Evolutionary conservation across 2,888 invertebrate genomes (phyloP), one percentile per base, ranked within the genome.

Genomic region (Tetragnatha montana): DNA sequence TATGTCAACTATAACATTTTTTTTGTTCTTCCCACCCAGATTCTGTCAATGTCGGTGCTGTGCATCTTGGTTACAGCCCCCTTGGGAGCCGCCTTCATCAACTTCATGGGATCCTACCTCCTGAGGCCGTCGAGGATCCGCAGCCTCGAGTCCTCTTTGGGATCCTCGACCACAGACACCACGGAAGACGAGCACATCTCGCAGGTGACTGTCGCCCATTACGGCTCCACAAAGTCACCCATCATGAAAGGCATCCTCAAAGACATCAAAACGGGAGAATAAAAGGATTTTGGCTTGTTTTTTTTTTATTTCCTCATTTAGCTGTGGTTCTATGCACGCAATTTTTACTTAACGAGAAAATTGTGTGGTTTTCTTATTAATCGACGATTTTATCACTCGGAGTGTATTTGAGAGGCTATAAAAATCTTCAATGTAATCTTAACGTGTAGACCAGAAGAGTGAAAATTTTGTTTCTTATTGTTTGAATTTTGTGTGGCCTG

Each of bases 61-160:
- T 97, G 97, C 22, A 97, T 97, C 91, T 95, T 98, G 49, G 94
- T 98, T 89, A 97, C 97, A 0, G 97, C 98, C 70, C 95, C 95
- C 47, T 93, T 95, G 92, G 95, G 95, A 14, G 93, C 93, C 8
- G 73, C 79, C 7, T 74, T 89, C 21, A 89, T 89, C 14, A 81
- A 89, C 17, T 22, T 60, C 75, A 51, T 86, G 2, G 80, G 81
- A 2, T 80, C 69, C 10, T 50, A 69, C 17, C 76, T 89, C 21
- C 71, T 89, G 21, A 12, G 60, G 10, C 35, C 35, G 35, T 35
- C 35, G 35, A 35, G 35, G 35, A 35, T 35, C 35, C 35, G 35
- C 35, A 35, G 35, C 35, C 50, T 17, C n/a, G 75, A 75, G 70
- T 80, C 51, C 17, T 51, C 49, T 12, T 17, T 8, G 51, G 60